Percentiles rank a stretch among this genome's conserved stretches.
Evolutionary conservation across 92 coral and sea anemone genomes (phyloP).

Genomic region (Hydrozoanthus gracilis): DNA sequence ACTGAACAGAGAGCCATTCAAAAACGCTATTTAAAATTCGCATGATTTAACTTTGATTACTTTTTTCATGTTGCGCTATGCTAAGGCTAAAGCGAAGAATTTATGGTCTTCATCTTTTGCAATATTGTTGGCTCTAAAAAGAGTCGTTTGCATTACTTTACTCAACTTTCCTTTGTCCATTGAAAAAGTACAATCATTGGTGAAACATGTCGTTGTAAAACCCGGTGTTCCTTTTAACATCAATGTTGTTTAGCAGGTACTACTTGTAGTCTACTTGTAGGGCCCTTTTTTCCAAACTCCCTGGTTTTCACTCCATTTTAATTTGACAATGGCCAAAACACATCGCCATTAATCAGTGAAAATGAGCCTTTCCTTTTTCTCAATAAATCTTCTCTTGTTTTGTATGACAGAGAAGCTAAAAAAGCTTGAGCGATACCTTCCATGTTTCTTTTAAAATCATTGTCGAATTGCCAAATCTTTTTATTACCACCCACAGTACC

Average conservation of each 20-base stretch:
- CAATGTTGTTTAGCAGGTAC: not conserved
- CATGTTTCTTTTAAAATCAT: not conserved
- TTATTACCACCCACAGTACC: not conserved
- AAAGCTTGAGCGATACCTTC: conserved; percentile 5
- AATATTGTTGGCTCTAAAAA: too few relatives aligned
- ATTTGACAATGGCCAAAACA: not conserved
- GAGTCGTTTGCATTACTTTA: too few relatives aligned
- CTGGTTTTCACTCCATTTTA: not conserved
- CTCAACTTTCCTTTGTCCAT: not conserved
- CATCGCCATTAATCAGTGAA: conserved; percentile 4
- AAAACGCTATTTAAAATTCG: too few relatives aligned
- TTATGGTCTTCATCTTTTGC: too few relatives aligned
- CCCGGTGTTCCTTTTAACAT: not conserved
- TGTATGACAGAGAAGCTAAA: conserved; percentile 16
- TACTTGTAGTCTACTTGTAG: conserved; percentile 10
- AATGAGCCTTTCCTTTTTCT: not conserved
- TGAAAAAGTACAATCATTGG: not conserved
- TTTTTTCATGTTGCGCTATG: too few relatives aligned
- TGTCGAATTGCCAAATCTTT: not conserved
- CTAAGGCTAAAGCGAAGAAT: too few relatives aligned
- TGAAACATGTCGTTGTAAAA: not conserved
- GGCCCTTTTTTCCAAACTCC: too few relatives aligned
- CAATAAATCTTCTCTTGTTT: not conserved
- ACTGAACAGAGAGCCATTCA: too few relatives aligned
- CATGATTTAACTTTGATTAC: too few relatives aligned